Conservation (phyloP, 2,797 vertebrate species). For the Rhabdomys pumilio region DNA sequence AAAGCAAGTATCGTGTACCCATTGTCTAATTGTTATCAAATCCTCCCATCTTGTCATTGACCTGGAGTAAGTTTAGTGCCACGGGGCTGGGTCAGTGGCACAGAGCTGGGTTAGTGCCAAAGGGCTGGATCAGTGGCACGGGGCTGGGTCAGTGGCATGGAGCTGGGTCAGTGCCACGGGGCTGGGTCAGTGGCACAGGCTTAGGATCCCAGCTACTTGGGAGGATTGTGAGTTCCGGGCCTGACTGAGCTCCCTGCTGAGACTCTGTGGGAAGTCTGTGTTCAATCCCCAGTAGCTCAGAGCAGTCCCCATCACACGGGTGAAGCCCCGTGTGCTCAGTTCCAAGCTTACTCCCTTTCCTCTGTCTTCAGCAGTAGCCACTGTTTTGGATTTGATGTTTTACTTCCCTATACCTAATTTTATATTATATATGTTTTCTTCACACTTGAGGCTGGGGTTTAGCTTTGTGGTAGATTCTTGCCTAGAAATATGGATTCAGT, state of each 20-base stretch:
- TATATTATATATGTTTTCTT: constrained; percentile 29
- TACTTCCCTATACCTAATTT: constrained; percentile 26
- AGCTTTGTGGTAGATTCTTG: background rate
- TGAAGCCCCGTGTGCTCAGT: background rate
- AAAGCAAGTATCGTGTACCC: background rate
- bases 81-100: background rate
- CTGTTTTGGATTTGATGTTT: constrained; percentile 48
- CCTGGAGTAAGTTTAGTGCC: background rate
- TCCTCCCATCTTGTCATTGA: constrained; percentile 34
- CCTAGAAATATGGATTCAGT: background rate
- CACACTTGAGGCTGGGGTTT: background rate
- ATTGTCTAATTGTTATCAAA: constrained; percentile 19
- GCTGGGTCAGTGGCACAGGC: background rate
- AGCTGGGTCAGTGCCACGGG: background rate
- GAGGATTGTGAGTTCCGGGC: background rate
- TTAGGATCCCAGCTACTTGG: background rate
- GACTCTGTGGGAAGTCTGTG: background rate
- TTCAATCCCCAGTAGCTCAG: background rate
- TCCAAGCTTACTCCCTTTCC: background rate
- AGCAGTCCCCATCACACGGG: background rate
- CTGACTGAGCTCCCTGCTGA: background rate
- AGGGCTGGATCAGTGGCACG: background rate
- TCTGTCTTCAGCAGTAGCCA: background rate
- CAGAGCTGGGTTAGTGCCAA: background rate
- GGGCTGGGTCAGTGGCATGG: background rate